Evolutionary conservation across 2,888 invertebrate species (phyloP).

Genomic region (Napeogenes sylphis): DNA sequence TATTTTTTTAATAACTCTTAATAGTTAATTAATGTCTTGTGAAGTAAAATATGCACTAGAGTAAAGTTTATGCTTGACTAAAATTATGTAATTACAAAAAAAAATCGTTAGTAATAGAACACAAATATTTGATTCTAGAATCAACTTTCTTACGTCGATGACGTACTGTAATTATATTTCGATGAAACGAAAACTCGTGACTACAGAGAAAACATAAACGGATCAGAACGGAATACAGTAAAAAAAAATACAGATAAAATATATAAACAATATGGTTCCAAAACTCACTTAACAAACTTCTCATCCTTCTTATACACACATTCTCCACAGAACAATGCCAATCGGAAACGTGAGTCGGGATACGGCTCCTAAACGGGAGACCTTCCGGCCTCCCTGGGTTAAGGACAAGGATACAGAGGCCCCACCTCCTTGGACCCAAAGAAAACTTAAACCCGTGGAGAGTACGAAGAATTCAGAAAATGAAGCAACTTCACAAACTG

Average conservation of each 20-base stretch:
- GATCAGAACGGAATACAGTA: not conserved
- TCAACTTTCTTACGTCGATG: conserved; percentile 4
- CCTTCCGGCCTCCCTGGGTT: conserved; percentile 86
- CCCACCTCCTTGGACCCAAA: conserved; percentile 80
- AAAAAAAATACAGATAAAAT: not conserved
- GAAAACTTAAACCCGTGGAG: conserved; percentile 69
- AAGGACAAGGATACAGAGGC: conserved; percentile 80
- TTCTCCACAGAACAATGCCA: conserved; percentile 47
- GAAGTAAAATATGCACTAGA: too few relatives aligned
- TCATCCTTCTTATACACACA: conserved; percentile 12
- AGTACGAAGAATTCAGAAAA: conserved; percentile 43
- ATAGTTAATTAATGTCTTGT: too few relatives aligned
- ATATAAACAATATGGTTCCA: not conserved
- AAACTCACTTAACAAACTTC: not conserved
- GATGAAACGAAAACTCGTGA: conserved; percentile 8
- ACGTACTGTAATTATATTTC: conserved; percentile 3
- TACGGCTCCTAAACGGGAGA: conserved; percentile 78
- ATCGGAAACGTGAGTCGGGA: conserved; percentile 74
- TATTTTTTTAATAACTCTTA: too few relatives aligned
- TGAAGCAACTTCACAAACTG: conserved; percentile 28
- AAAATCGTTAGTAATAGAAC: conserved; percentile 1
- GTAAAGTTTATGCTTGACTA: not conserved
- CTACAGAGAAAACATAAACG: not conserved
- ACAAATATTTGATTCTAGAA: conserved; percentile 6
- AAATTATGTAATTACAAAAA: not conserved